phyloP scores from a whole-genome alignment of 2,113 vertebrate species.

The Sander lucioperca region DNA sequence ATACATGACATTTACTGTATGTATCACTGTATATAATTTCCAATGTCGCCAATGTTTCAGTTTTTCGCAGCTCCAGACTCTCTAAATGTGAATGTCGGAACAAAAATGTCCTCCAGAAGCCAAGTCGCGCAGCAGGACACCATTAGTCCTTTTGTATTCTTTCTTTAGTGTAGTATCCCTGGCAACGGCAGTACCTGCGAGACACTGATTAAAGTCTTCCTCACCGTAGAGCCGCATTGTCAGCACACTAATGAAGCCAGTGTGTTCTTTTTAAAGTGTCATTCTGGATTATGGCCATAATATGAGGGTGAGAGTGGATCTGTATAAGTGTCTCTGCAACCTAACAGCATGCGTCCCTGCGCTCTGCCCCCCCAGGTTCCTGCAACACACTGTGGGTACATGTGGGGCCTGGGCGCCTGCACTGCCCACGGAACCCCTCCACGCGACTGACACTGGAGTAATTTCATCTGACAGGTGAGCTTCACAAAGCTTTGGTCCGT shows the following conservation, averaged over 20 bases:
- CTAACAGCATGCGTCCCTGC: slow-evolving; percentile 47
- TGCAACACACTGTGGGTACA: slow-evolving; percentile 15
- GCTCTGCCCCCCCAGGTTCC: slow-evolving; percentile 13
- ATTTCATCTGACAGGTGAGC: slow-evolving; percentile 82
- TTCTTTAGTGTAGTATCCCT: slow-evolving; percentile 74
- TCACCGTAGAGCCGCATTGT: slow-evolving; percentile 56
- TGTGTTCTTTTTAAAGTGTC: slow-evolving; percentile 73
- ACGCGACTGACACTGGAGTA: slow-evolving; percentile 65
- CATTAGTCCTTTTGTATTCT: slow-evolving; percentile 74
- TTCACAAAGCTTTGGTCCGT: slow-evolving; percentile 74
- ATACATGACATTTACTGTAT: background rate
- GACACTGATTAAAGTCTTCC: slow-evolving; percentile 75
- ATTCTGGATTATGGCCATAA: slow-evolving; percentile 74
- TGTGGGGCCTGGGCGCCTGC: slow-evolving; percentile 49
- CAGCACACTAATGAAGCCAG: slow-evolving; percentile 72
- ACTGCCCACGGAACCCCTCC: slow-evolving; percentile 54
- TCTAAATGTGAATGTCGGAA: slow-evolving; percentile 63
- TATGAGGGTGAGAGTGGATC: slow-evolving; percentile 50
- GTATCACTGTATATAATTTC: slow-evolving; percentile 9
- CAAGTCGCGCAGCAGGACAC: slow-evolving; percentile 71
- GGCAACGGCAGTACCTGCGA: slow-evolving; percentile 77
- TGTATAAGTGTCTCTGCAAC: slow-evolving; percentile 52
- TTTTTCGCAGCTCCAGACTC: slow-evolving; percentile 42
- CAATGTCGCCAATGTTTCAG: slow-evolving; percentile 21
- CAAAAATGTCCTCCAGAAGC: slow-evolving; percentile 53